These are phyloP conservation scores for Protomyctophum bolini DNA, from an alignment of 2,113 vertebrate species.

Conservation along the genomic window DNA sequence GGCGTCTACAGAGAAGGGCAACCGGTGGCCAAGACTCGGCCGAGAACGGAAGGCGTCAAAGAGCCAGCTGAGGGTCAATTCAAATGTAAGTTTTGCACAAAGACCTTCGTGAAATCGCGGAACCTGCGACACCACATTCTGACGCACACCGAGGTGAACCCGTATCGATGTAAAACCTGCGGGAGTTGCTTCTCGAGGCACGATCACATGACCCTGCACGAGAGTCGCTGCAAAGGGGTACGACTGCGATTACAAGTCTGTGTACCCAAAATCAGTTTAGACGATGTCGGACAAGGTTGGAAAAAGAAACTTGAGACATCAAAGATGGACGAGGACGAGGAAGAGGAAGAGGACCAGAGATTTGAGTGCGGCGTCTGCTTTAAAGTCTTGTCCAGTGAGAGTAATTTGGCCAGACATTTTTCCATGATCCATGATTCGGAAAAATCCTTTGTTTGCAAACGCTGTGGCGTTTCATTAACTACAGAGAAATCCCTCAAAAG, in stretches of 20 bases:
- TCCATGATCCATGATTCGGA: conserved; percentile 66
- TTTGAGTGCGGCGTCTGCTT: conserved; percentile 68
- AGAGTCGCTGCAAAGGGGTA: conserved; percentile 70
- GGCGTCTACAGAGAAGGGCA: conserved; percentile 17
- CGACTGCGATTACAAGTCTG: conserved; percentile 64
- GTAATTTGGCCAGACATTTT: conserved; percentile 68
- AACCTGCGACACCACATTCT: conserved; percentile 77
- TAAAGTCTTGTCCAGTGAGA: conserved; percentile 59
- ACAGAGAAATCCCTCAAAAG: conserved; percentile 60
- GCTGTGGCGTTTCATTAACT: conserved; percentile 62
- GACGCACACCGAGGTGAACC: conserved; percentile 81
- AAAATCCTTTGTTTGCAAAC: conserved; percentile 63
- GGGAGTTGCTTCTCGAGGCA: conserved; percentile 78
- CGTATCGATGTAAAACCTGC: conserved; percentile 80
- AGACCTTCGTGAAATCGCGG: conserved; percentile 72
- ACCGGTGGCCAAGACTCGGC: conserved; percentile 11
- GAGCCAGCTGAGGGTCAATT: conserved; percentile 41
- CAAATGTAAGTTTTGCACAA: conserved; percentile 81
- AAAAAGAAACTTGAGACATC: conserved; percentile 38
- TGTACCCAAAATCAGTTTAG: conserved; percentile 73
- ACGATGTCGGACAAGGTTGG: conserved; percentile 68
- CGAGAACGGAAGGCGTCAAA: conserved; percentile 12
- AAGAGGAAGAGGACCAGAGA: conserved; percentile 34
- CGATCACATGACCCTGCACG: conserved; percentile 78
- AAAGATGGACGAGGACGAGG: conserved; percentile 18